phyloP scores from a whole-genome alignment of 2,888 invertebrate species.

The Perizoma affinitatum region DNA sequence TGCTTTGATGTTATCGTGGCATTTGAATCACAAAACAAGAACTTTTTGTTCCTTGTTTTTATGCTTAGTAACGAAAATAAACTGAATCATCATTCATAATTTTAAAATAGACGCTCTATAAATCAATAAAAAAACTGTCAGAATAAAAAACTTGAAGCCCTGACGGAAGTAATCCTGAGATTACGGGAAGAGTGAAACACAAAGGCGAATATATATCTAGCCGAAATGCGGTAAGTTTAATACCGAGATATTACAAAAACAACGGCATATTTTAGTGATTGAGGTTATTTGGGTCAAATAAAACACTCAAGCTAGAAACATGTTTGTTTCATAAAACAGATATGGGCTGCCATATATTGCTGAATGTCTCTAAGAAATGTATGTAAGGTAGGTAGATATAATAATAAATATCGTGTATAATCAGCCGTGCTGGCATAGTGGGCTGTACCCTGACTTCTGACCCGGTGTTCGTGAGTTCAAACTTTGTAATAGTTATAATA shows the following conservation, averaged over 20 bases:
- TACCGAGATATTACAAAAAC: slow-evolving; percentile 21
- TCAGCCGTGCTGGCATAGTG: too few species aligned
- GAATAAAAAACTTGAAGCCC: slow-evolving; percentile 9
- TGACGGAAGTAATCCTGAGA: slow-evolving; percentile 26
- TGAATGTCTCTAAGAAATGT: too few species aligned
- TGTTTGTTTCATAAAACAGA: slow-evolving; percentile 13
- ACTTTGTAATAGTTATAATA: too few species aligned
- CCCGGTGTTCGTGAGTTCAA: too few species aligned
- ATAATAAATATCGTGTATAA: too few species aligned
- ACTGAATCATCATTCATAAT: too few species aligned
- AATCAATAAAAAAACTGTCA: slow-evolving; percentile 5
- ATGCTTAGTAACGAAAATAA: too few species aligned
- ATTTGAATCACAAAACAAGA: slow-evolving; percentile 7
- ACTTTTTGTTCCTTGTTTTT: neutral
- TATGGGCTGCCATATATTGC: neutral
- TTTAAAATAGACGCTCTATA: too few species aligned
- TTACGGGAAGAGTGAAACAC: slow-evolving; percentile 18
- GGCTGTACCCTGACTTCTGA: too few species aligned
- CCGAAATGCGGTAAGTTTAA: slow-evolving; percentile 2
- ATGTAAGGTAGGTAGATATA: too few species aligned
- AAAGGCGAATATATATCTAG: slow-evolving; percentile 21
- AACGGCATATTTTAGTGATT: slow-evolving; percentile 22
- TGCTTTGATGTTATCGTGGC: slow-evolving; percentile 7
- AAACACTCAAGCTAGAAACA: slow-evolving; percentile 3
- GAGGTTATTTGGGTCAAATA: slow-evolving; percentile 19